Evolutionary conservation across 37 sponge, comb jelly and placozoan species (phyloP).

Genomic region (Axinella damicornis): DNA sequence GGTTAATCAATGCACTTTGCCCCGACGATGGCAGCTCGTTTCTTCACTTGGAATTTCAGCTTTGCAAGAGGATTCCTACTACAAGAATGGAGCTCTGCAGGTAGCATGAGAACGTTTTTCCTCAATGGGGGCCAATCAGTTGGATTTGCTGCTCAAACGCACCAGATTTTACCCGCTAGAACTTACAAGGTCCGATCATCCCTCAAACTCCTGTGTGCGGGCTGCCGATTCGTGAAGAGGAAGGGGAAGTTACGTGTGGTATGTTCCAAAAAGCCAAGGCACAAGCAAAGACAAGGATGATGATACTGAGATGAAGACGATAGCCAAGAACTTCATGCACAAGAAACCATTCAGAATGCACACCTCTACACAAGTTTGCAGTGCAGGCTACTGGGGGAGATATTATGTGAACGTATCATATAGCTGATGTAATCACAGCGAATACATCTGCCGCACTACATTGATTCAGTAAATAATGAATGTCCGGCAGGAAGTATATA

Average conservation of each 20-base stretch:
- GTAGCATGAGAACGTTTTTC: background rate
- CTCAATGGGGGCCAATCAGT: background rate
- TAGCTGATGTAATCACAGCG: no score
- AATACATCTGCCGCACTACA: no score
- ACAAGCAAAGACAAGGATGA: constrained; percentile 86
- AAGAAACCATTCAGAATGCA: no score
- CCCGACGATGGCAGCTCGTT: no score
- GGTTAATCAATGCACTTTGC: no score
- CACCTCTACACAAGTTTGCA: no score
- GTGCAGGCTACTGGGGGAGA: no score
- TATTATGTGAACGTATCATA: no score
- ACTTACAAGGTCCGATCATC: constrained; percentile 71
- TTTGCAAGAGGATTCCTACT: background rate
- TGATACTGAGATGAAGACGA: no score
- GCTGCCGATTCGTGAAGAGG: constrained; percentile 78
- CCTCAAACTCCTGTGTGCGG: constrained; percentile 70
- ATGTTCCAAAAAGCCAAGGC: constrained; percentile 79
- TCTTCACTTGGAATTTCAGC: background rate
- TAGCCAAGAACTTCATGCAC: no score
- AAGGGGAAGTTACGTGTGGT: constrained; percentile 76
- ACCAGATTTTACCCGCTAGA: constrained; percentile 25
- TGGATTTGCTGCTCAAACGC: background rate
- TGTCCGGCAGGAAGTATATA: no score
- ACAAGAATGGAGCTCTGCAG: background rate
- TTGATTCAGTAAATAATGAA: no score